phyloP scores from a whole-genome alignment of 2,797 vertebrate genomes.

The Manis javanica region DNA sequence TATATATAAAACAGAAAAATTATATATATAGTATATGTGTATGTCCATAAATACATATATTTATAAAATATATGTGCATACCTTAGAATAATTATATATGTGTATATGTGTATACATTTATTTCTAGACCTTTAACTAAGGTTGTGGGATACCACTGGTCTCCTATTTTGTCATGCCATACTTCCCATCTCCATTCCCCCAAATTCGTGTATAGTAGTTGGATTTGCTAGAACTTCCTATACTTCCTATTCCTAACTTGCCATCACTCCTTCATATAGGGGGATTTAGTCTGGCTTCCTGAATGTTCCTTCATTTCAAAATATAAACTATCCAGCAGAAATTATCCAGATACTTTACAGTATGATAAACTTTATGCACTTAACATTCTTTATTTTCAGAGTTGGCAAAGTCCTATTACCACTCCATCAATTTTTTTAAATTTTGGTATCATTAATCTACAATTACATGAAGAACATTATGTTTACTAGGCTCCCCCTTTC shows the following conservation, averaged over 20 bases:
- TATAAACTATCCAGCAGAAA: not conserved
- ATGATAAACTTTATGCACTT: not conserved
- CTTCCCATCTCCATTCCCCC: not conserved
- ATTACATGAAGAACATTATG: too few species aligned
- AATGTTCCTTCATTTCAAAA: not conserved
- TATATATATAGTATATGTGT: not conserved
- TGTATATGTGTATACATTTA: not conserved
- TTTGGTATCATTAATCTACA: too few species aligned
- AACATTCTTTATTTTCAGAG: not conserved
- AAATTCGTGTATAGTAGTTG: not conserved
- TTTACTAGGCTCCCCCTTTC: too few species aligned
- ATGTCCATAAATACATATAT: not conserved
- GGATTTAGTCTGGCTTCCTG: not conserved
- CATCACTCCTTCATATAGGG: not conserved
- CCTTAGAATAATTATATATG: not conserved
- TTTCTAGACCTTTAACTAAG: not conserved
- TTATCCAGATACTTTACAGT: not conserved
- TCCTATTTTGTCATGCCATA: not conserved
- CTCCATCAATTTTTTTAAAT: not conserved
- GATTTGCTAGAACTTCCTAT: not conserved
- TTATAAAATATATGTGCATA: not conserved
- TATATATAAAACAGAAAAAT: not conserved
- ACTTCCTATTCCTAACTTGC: not conserved
- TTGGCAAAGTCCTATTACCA: not conserved
- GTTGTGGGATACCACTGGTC: not conserved